Evolutionary conservation across 2,888 invertebrate species (phyloP).

Genomic region (Pyrochroa serraticornis): DNA sequence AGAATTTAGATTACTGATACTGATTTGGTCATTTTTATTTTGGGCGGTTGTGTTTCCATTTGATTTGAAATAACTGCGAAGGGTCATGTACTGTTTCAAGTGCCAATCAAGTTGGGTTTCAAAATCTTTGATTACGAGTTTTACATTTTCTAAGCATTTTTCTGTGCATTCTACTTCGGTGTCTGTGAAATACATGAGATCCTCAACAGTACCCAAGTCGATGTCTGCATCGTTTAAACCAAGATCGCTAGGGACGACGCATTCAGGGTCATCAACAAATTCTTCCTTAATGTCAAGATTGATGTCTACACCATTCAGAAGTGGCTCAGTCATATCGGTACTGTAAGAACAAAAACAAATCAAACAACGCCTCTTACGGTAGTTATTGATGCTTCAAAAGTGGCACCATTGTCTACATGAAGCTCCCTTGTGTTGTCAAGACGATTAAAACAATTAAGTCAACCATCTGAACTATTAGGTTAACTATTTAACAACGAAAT

Average conservation of each 20-base stretch:
- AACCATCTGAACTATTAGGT: no score
- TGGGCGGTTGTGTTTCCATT: not conserved
- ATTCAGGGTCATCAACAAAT: conserved; percentile 14
- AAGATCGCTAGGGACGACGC: conserved; percentile 8
- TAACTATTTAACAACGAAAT: no score
- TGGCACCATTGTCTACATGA: no score
- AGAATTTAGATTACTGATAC: conserved; percentile 5
- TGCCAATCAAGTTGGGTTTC: conserved; percentile 26
- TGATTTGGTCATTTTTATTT: conserved; percentile 8
- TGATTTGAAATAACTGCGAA: conserved; percentile 2
- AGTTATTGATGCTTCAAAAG: no score
- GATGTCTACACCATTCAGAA: not conserved
- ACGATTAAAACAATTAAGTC: no score
- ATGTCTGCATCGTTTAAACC: conserved; percentile 5
- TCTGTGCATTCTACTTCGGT: conserved; percentile 9
- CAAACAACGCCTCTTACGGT: no score
- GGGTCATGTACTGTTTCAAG: conserved; percentile 16
- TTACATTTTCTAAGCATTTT: conserved; percentile 18
- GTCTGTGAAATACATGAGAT: conserved; percentile 5
- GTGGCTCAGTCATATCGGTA: no score
- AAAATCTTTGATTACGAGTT: conserved; percentile 22
- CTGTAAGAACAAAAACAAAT: no score
- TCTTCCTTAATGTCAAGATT: conserved; percentile 9
- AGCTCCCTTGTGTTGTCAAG: no score
- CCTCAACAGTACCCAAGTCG: conserved; percentile 5